Evolutionary conservation across 1,140 invertebrate genomes (phyloP).

Genomic region (Branchinecta lynchi): DNA sequence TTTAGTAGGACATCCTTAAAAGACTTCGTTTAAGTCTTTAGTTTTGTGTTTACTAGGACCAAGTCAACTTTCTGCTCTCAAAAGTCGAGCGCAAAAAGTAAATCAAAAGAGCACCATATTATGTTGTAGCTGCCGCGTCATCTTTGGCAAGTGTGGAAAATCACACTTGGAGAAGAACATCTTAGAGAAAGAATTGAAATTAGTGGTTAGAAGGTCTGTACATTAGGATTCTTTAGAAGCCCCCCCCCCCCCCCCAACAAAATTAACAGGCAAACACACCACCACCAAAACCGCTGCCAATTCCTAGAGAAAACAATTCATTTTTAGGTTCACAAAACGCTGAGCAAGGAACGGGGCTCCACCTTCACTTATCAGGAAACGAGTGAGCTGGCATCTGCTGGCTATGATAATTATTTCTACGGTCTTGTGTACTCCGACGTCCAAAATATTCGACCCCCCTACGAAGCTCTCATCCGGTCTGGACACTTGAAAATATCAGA

Average conservation of each 20-base stretch:
- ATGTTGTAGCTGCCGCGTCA: too few relatives aligned
- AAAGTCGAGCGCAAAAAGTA: too few relatives aligned
- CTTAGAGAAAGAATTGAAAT: too few relatives aligned
- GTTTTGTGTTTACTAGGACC: not conserved
- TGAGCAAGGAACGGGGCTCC: conserved; percentile 58
- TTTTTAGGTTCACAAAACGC: conserved; percentile 47
- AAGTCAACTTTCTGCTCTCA: too few relatives aligned
- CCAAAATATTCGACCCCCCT: conserved; percentile 65
- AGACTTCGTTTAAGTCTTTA: conserved; percentile 12
- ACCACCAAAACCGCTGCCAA: too few relatives aligned
- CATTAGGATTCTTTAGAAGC: too few relatives aligned
- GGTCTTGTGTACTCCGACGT: conserved; percentile 56
- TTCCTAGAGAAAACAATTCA: not conserved
- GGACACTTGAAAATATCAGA: conserved; percentile 64
- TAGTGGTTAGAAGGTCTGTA: too few relatives aligned
- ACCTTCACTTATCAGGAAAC: conserved; percentile 48
- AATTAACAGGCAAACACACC: too few relatives aligned
- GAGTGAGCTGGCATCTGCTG: conserved; percentile 14
- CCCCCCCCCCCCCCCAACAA: too few relatives aligned
- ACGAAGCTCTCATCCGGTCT: conserved; percentile 69
- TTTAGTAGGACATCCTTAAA: not conserved
- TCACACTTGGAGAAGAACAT: too few relatives aligned
- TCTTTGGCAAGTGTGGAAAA: too few relatives aligned
- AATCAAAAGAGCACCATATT: too few relatives aligned
- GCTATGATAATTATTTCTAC: conserved; percentile 40